Conservation (phyloP, 2,888 invertebrate species). For the Eurois occulta region DNA sequence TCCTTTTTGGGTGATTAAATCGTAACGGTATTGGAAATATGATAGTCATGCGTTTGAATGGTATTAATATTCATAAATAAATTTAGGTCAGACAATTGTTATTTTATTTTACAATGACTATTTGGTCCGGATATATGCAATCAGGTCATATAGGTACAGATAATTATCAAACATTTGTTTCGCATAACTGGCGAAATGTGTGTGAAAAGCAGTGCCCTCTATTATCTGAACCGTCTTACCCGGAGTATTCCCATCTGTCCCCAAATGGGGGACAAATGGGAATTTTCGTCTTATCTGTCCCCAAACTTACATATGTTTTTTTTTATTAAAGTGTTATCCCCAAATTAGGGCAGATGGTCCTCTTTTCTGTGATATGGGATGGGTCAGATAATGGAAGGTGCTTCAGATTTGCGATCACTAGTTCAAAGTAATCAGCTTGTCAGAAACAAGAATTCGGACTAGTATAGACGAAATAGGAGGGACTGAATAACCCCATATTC, state of each 20-base stretch:
- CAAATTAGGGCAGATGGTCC: neutral
- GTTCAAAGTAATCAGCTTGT: neutral
- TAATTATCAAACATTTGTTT: neutral
- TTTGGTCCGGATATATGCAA: neutral
- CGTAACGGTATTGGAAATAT: conserved; percentile 21
- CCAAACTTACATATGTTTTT: too few relatives aligned
- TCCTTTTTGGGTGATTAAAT: conserved; percentile 42
- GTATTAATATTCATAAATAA: conserved; percentile 3
- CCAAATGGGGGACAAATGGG: too few relatives aligned
- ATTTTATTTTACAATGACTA: neutral
- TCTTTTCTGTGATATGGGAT: neutral
- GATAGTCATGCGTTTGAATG: conserved; percentile 33
- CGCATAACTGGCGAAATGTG: neutral
- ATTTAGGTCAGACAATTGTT: conserved; percentile 4
- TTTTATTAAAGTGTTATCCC: too few relatives aligned
- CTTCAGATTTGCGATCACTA: neutral
- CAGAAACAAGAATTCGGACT: neutral
- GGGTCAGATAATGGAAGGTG: neutral
- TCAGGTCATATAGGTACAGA: neutral
- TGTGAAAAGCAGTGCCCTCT: neutral
- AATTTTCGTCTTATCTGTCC: too few relatives aligned
- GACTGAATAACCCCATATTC: neutral
- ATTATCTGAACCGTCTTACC: neutral
- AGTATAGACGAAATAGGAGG: accelerated
- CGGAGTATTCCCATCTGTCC: too few relatives aligned